phyloP scores from a whole-genome alignment of 2,797 vertebrate genomes.

The Coranthus polyacanthus region DNA sequence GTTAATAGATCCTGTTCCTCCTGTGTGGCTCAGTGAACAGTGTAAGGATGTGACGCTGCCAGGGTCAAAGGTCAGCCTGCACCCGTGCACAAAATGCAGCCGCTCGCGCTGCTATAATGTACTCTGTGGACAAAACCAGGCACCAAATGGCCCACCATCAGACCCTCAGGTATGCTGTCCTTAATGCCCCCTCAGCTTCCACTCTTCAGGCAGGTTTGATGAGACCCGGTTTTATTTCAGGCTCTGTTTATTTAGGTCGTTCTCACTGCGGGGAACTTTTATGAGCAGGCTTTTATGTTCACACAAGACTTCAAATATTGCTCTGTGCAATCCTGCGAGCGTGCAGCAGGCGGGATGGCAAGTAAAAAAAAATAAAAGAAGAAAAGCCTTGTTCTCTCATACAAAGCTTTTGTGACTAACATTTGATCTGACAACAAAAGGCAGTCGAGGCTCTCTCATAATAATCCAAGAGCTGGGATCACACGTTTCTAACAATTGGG shows the following conservation, averaged over 20 bases:
- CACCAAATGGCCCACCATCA: slow-evolving; percentile 38
- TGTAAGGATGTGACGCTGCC: neutral
- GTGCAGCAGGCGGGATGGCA: slow-evolving; percentile 21
- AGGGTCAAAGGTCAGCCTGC: slow-evolving; percentile 33
- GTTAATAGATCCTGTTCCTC: slow-evolving; percentile 6
- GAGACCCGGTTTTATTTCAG: slow-evolving; percentile 44
- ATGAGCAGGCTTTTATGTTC: slow-evolving; percentile 66
- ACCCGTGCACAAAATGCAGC: slow-evolving; percentile 35
- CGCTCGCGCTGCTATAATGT: slow-evolving; percentile 40
- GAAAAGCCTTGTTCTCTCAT: slow-evolving; percentile 27
- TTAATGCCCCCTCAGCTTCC: slow-evolving; percentile 37
- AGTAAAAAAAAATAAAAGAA: neutral
- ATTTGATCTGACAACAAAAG: slow-evolving; percentile 61
- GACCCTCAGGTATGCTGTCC: slow-evolving; percentile 28
- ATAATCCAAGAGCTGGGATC: slow-evolving; percentile 22
- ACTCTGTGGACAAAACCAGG: slow-evolving; percentile 33
- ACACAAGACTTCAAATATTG: slow-evolving; percentile 54
- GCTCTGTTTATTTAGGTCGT: slow-evolving; percentile 65
- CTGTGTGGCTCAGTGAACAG: neutral
- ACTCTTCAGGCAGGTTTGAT: slow-evolving; percentile 21
- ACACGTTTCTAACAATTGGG: slow-evolving; percentile 16
- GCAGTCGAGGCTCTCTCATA: slow-evolving; percentile 14
- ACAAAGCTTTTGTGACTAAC: slow-evolving; percentile 45
- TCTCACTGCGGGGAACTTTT: slow-evolving; percentile 64
- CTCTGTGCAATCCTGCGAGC: slow-evolving; percentile 38